phyloP scores from a whole-genome alignment of 1,140 invertebrate species.

The Caenorhabditis inopinata region DNA sequence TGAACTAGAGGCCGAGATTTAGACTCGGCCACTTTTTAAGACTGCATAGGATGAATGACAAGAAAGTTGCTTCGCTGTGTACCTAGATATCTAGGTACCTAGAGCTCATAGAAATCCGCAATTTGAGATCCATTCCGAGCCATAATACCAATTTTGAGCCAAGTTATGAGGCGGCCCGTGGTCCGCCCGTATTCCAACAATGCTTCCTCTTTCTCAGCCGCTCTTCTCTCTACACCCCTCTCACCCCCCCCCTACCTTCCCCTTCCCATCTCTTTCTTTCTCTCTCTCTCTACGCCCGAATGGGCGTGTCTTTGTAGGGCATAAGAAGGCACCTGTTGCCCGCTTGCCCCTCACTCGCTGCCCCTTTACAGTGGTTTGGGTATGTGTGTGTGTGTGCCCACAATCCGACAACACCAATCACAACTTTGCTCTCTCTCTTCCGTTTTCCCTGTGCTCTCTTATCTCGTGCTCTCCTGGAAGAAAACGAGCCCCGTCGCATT shows the following conservation, averaged over 20 bases:
- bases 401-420: slow-evolving; percentile 31
- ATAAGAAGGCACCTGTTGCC: slow-evolving; percentile 13
- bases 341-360: not conserved
- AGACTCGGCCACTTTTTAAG: too few species aligned
- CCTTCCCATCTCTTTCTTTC: not conserved
- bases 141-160: too few species aligned
- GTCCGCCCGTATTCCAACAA: too few species aligned
- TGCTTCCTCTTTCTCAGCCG: not conserved
- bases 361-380: not conserved
- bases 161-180: too few species aligned
- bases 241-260: not conserved
- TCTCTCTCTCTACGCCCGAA: not conserved
- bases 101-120: too few species aligned
- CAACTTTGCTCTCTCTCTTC: not conserved
- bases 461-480: not conserved
- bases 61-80: too few species aligned
- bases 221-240: not conserved
- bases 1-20: too few species aligned
- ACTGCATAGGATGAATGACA: too few species aligned
- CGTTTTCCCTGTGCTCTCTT: too few species aligned
- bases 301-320: not conserved
- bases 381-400: not conserved
- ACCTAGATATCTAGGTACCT: too few species aligned
- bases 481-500: not conserved
- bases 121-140: too few species aligned